These are phyloP conservation scores for Dolichotis patagonum DNA, from an alignment of 2,113 vertebrate species.

Conservation along the genomic window DNA sequence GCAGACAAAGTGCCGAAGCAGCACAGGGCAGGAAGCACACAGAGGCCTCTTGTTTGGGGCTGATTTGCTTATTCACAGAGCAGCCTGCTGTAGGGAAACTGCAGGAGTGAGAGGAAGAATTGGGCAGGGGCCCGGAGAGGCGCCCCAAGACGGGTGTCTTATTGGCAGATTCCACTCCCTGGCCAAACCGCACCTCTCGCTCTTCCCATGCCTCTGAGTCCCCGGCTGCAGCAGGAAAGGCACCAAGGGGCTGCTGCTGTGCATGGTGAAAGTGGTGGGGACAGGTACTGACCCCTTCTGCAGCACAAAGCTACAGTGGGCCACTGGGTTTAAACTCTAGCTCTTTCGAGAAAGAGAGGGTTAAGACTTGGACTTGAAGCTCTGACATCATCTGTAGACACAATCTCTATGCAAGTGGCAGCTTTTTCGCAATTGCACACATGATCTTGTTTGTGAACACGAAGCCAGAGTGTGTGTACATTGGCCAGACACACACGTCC, in stretches of 20 bases:
- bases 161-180: background rate
- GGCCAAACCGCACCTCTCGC: background rate
- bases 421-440: background rate
- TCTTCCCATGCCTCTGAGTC: background rate
- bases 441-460: background rate
- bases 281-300: background rate
- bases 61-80: slow-evolving; percentile 45
- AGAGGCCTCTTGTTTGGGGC: slow-evolving; percentile 31
- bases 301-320: rapidly evolving
- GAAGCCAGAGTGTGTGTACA: background rate
- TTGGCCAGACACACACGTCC: background rate
- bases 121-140: rapidly evolving
- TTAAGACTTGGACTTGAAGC: background rate
- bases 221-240: background rate
- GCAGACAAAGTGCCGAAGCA: slow-evolving; percentile 55
- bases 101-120: background rate
- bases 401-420: background rate
- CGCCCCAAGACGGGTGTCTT: background rate
- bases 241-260: background rate
- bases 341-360: background rate
- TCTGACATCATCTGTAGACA: background rate
- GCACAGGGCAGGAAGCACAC: slow-evolving; percentile 25
- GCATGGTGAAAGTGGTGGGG: background rate
- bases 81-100: background rate
- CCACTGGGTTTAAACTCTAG: background rate